Base-by-base conservation (phyloP, 2,113 vertebrate genomes). In the Sterna hirundo region DNA sequence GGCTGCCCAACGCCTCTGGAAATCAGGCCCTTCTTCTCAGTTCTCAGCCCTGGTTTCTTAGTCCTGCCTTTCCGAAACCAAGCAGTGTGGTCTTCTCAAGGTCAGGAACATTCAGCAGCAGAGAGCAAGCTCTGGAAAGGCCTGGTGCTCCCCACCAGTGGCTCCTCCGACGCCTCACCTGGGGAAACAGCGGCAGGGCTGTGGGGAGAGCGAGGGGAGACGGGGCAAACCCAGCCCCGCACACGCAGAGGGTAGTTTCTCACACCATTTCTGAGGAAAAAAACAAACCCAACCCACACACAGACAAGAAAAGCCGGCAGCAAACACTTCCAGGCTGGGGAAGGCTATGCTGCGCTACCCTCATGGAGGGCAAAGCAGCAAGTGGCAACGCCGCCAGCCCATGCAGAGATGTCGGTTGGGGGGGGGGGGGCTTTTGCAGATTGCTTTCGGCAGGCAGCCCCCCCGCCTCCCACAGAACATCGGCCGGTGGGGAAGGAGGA, bases 111-210 rank as follows among this genome's bases (percentile, higher is more conserved):
- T 1, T 17, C 13, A 22, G 62, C 32, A 64, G 47, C 47, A 85
- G 20, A 64, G 71, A 13, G 58, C 0, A 0, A 62, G 19, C 38
- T 38, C 68, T 3, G 6, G 34, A 26, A 44, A 32, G 60, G 3
- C 3, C 2, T 2, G 0, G 38, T 9, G n/a, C 13, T 75, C 20
- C 30, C 16, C 32, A 49, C 0, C 0, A 3, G 17, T 3, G 40
- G 17, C 55, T 57, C 44, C 62, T 68, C 34, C 3, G 30, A 10
- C 5, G 16, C 55, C 49, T 62, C 27, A 49, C 60, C 16, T 6
- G 25, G 32, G 13, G 25, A 75, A 62, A 36, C 2, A 23, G 51
- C 38, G 51, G 36, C 30, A 25, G 30, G 13, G 15, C 78, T 18
- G 10, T 23, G 42, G 44, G 23, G 22, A 81, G 30, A 55, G 17